Evolutionary conservation across 53 echinoderm and acorn worm species (phyloP).

Genomic region (Henricia sp.): DNA sequence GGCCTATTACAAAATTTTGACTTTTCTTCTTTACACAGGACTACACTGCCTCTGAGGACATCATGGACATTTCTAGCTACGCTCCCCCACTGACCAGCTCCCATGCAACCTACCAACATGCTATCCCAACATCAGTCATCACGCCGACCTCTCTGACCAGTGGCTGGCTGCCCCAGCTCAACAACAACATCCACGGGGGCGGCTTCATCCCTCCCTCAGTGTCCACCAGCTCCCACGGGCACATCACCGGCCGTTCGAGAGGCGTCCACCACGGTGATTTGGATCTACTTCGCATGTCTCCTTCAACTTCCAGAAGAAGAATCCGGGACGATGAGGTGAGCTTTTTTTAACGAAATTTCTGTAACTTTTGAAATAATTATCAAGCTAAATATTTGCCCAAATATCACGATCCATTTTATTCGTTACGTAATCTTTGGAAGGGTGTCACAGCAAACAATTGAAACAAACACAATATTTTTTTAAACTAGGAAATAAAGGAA

Average conservation of each 20-base stretch:
- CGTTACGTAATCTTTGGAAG: too few relatives aligned
- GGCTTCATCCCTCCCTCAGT: conserved; percentile 88
- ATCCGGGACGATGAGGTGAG: conserved; percentile 87
- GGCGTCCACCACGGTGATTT: conserved; percentile 62
- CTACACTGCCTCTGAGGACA: conserved; percentile 93
- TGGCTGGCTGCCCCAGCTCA: conserved; percentile 83
- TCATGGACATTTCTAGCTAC: conserved; percentile 95
- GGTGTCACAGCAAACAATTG: too few relatives aligned
- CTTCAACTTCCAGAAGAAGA: conserved; percentile 70
- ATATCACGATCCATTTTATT: conserved; percentile 1
- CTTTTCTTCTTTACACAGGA: conserved; percentile 56
- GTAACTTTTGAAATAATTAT: background rate
- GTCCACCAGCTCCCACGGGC: conserved; percentile 61
- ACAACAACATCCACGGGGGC: conserved; percentile 92
- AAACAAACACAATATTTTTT: too few relatives aligned
- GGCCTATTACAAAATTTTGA: background rate
- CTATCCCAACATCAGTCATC: conserved; percentile 95
- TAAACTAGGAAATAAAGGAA: too few relatives aligned
- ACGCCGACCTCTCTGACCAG: conserved; percentile 91
- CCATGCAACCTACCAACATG: conserved; percentile 72
- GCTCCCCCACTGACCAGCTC: conserved; percentile 45
- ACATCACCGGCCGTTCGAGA: conserved; percentile 7
- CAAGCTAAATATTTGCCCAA: background rate
- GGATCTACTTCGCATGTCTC: conserved; percentile 83
- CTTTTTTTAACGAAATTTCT: conserved; percentile 1